A percentile compares a stretch with the other conserved stretches of the same genome.
phyloP scores from a whole-genome alignment of 2,113 vertebrate species.

The Psittacula cyanocephala region DNA sequence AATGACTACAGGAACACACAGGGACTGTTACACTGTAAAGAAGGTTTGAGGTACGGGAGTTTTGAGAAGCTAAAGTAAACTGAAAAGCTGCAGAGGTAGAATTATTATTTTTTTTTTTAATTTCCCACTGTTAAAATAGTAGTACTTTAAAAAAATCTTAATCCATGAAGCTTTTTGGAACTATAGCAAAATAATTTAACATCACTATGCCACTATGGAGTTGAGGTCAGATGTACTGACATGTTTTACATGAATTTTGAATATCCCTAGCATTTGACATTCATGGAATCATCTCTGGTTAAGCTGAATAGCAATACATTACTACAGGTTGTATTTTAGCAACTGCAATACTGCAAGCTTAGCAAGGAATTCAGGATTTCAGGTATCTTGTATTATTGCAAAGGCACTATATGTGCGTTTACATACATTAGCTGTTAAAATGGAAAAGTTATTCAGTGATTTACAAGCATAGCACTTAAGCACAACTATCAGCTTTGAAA shows the following conservation, averaged over 20 bases:
- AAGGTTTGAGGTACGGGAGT: not conserved
- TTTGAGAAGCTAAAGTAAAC: not conserved
- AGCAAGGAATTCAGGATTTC: not conserved
- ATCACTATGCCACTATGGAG: not conserved
- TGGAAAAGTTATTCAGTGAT: not conserved
- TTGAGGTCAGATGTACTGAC: not conserved
- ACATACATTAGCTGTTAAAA: not conserved
- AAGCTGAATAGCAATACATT: not conserved
- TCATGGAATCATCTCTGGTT: not conserved
- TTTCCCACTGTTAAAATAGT: not conserved
- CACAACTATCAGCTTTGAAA: not conserved
- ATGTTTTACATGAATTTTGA: not conserved
- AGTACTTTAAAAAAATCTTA: not conserved
- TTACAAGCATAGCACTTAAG: not conserved
- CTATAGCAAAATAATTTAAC: not conserved
- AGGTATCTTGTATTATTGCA: not conserved
- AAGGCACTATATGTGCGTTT: not conserved
- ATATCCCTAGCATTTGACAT: not conserved
- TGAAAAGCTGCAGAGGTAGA: not conserved
- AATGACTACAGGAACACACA: not conserved
- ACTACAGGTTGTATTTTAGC: not conserved
- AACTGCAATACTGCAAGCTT: not conserved
- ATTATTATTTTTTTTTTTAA: not conserved
- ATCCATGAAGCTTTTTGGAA: conserved; percentile 24
- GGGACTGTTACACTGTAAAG: not conserved